A percentile compares a stretch with the other conserved stretches of the same genome.
Conservation (phyloP, 1,140 invertebrate species). For the Lepidurus couesii region DNA sequence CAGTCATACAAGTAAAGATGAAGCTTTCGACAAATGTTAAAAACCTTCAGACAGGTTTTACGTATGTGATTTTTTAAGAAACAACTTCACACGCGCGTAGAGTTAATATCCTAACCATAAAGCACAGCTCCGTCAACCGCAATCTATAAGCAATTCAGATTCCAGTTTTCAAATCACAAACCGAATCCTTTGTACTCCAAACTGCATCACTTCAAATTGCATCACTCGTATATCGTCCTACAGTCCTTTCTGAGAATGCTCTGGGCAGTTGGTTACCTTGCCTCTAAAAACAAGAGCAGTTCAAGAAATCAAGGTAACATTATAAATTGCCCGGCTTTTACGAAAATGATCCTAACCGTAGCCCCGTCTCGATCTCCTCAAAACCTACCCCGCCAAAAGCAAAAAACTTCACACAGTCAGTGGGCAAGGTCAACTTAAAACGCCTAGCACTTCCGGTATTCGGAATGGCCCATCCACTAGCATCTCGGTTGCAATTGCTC, state of each 20-base stretch:
- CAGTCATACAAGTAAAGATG: too few species aligned
- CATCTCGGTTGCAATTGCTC: background rate
- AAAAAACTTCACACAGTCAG: background rate
- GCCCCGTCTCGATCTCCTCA: background rate
- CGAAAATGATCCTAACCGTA: background rate
- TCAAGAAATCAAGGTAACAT: background rate
- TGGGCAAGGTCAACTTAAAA: background rate
- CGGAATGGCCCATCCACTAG: background rate
- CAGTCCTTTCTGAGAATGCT: background rate
- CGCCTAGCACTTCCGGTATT: background rate
- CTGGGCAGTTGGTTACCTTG: slow-evolving; percentile 3
- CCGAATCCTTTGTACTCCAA: too few species aligned
- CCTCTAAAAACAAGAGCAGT: background rate
- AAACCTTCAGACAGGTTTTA: too few species aligned
- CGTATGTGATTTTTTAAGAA: too few species aligned
- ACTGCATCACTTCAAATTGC: too few species aligned
- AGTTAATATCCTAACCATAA: too few species aligned
- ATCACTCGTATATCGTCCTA: too few species aligned
- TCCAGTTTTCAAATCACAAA: too few species aligned
- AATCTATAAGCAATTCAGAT: too few species aligned
- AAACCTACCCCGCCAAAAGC: background rate
- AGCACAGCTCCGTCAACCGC: too few species aligned
- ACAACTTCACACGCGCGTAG: too few species aligned
- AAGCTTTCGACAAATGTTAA: too few species aligned
- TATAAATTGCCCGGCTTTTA: background rate